Evolutionary conservation across 2,888 invertebrate species (phyloP), one percentile per base, ranked within the genome.

Genomic region (Nomada ferruginata): DNA sequence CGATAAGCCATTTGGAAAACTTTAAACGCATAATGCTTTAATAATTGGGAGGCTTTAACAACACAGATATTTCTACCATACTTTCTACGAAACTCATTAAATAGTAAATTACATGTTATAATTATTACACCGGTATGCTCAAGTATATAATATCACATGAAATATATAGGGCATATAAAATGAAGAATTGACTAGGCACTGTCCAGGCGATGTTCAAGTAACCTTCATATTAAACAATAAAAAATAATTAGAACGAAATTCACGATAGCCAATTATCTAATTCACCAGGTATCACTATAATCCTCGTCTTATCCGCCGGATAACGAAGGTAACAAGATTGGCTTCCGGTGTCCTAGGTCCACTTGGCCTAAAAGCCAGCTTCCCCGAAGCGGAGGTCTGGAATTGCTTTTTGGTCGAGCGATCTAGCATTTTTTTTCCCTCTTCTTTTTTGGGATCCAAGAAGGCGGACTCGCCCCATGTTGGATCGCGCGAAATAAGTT

Each of bases 401-500:
- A 66, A 80, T 81, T 74, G 80, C 29, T 80, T 85, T 74, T 73
- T 76, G 59, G 57, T 73, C 85, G 57, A 26, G 18, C 73, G 36
- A 59, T 55, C 26, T 15, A 15, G 71, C 20, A 59, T 68, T 44
- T 68, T 64, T 63, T 68, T 29, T 20, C 53, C 26, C 26, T 26
- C 26, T 26, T 53, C 53, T 20, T 20, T 53, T 53, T 10, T 53
- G 44, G 13, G 36, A 42, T 47, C 74, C 65, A 63, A 47, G 15
- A 2, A 20, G 29, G 15, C 18, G 55, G 47, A 50, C 20, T 77
- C 44, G 15, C 26, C n/a, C 18, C 59, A 36, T 20, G 11, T 57
- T 52, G 5, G 36, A 1, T 52, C 20, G 5, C 10, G 65, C 9
- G 42, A 76, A 70, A 78, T 81, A 83, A 81, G 55, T 70, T 74